Evolutionary conservation across 2,888 invertebrate genomes (phyloP).

Genomic region (Nyleta sp.): DNA sequence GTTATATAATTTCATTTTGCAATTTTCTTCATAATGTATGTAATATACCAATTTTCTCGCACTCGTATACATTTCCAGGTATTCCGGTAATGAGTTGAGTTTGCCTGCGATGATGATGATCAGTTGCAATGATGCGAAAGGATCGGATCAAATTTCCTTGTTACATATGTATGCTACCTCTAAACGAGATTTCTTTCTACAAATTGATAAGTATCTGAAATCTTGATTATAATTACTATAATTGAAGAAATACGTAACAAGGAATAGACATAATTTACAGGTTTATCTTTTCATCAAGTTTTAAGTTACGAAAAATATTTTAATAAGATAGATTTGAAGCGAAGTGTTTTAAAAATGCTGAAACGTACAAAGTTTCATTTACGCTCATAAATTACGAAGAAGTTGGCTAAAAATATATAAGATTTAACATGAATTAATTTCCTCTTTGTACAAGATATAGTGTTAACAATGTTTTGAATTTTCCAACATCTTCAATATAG

Average conservation of each 20-base stretch:
- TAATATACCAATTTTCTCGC: conserved; percentile 49
- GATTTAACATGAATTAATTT: no score
- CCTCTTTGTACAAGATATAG: no score
- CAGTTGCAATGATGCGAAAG: conserved; percentile 36
- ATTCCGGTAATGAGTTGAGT: conserved; percentile 38
- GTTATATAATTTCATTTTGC: conserved; percentile 44
- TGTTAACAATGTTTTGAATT: no score
- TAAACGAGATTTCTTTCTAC: conserved; percentile 50
- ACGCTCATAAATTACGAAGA: background rate
- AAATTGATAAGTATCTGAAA: conserved; percentile 55
- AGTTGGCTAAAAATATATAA: no score
- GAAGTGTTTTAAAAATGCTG: background rate
- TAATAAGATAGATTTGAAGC: background rate
- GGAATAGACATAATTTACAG: conserved; percentile 29
- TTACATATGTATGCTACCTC: conserved; percentile 36
- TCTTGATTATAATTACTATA: conserved; percentile 33
- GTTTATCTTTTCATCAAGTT: conserved; percentile 16
- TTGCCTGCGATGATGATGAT: conserved; percentile 34
- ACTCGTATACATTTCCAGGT: conserved; percentile 42
- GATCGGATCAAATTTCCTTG: conserved; percentile 53
- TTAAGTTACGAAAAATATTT: conserved; percentile 12
- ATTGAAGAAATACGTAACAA: conserved; percentile 34
- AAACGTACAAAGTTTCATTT: background rate
- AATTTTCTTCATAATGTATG: conserved; percentile 43
- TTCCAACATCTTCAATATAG: no score